Evolutionary conservation across 2,797 vertebrate species (phyloP).

Genomic region (Myoxocephalus aenaeus): DNA sequence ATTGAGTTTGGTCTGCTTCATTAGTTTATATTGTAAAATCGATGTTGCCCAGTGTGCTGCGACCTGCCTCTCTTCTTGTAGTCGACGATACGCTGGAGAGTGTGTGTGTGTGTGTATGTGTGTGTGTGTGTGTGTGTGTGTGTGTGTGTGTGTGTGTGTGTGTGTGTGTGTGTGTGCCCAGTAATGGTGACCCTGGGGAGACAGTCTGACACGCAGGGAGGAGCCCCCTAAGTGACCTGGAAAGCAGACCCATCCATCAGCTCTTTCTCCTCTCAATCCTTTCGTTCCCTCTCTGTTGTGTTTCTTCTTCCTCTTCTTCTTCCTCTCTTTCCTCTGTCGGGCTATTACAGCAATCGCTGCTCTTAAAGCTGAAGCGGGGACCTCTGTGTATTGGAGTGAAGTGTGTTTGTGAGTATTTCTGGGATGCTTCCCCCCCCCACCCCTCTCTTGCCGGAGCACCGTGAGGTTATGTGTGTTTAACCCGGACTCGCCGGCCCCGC

Average conservation of each 20-base stretch:
- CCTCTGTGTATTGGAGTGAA: conserved; percentile 33
- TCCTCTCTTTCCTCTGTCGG: conserved; percentile 32
- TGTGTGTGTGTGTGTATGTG: conserved; percentile 30
- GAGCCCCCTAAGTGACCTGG: conserved; percentile 72
- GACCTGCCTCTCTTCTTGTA: conserved; percentile 49
- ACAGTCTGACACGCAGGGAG: conserved; percentile 46
- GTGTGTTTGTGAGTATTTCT: conserved; percentile 25
- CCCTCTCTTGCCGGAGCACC: conserved; percentile 11
- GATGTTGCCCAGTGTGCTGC: conserved; percentile 75
- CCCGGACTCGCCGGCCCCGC: conserved; percentile 42
- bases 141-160: conserved; percentile 39
- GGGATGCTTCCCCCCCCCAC: conserved; percentile 4
- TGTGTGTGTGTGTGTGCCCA: conserved; percentile 33
- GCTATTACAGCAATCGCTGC: conserved; percentile 70
- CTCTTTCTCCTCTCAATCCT: conserved; percentile 63
- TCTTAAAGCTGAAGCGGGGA: conserved; percentile 61
- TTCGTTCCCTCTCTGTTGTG: conserved; percentile 48
- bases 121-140: conserved; percentile 34
- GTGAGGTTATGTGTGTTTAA: conserved; percentile 72
- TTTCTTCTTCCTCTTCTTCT: conserved; percentile 23
- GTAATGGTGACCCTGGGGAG: conserved; percentile 73
- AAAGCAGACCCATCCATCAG: conserved; percentile 78
- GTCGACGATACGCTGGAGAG: background rate
- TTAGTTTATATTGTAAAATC: conserved; percentile 85
- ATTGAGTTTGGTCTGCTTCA: conserved; percentile 77